Base-by-base conservation (phyloP, 2,888 invertebrate genomes). In the Fragum whitleyi region DNA sequence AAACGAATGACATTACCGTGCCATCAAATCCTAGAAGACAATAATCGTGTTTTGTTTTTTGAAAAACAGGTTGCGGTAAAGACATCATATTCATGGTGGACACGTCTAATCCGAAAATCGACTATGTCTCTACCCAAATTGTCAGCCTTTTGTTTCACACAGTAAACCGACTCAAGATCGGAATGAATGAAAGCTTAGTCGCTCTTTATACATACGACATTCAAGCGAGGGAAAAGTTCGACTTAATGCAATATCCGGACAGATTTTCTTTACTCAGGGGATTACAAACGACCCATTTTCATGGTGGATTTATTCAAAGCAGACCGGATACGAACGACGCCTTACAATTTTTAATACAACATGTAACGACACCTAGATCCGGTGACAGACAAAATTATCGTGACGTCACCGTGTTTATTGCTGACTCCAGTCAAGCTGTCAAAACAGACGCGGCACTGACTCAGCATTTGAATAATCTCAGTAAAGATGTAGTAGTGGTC, bases 41-140 rank as follows among this genome's bases (percentile, higher is more conserved):
- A n/a, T n/a, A n/a, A n/a, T n/a, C n/a, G n/a, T n/a, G n/a, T n/a
- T n/a, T n/a, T n/a, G n/a, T n/a, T n/a, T n/a, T n/a, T n/a, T n/a
- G n/a, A n/a, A 36, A 6, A 36, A 9, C 70, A 70, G 70, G 55
- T 7, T 70, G 70, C 23, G 70, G 70, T 1, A 83, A 83, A 55
- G 83, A 83, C 36, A 79, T 83, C 39, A 72, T 77, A 16, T 70
- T 83, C 61, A n/a, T 83, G 28, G 74, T 83, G 16, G 83, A 83
- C 53, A 59, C 77, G 26, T 70, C 74, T 2, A 59, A 1, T n/a
- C 21, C 42, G n/a, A 21, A 1, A 14, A 39, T 28, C 28, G 26
- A 16, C 23, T 32, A 3, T 26, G 59, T n/a, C n/a, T 67, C 21
- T 7, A 19, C n/a, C n/a, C 67, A 53, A 29, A 51, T 75, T 19